phyloP scores from a whole-genome alignment of 1,140 invertebrate species.

The Drosophila takahashii region DNA sequence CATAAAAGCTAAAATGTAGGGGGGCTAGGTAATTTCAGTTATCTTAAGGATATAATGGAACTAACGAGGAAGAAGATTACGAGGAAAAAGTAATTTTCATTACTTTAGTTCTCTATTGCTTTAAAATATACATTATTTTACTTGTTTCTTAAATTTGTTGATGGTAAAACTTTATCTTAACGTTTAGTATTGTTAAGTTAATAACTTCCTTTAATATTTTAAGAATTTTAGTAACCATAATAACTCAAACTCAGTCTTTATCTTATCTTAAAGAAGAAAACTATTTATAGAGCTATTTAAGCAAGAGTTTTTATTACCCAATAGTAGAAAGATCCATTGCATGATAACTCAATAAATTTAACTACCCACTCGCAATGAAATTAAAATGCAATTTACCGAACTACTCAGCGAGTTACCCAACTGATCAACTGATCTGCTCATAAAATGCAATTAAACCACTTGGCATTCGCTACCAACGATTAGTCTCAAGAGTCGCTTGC shows the following conservation, averaged over 20 bases:
- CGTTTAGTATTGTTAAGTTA: background rate
- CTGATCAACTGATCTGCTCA: background rate
- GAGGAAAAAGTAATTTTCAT: background rate
- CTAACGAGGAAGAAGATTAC: conserved; percentile 21
- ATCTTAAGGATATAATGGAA: conserved; percentile 45
- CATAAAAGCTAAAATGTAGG: conserved; percentile 28
- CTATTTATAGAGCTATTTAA: too few species aligned
- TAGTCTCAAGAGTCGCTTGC: conserved; percentile 5
- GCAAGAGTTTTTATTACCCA: background rate
- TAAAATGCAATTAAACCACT: conserved; percentile 4
- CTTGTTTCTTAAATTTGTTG: too few species aligned
- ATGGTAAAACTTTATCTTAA: too few species aligned
- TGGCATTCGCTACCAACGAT: conserved; percentile 11
- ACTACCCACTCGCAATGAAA: background rate
- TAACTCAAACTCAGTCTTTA: too few species aligned
- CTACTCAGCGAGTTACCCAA: background rate
- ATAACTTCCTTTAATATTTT: background rate
- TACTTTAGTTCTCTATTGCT: background rate
- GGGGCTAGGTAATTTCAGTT: conserved; percentile 46
- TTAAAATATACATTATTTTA: too few species aligned
- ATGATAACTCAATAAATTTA: background rate
- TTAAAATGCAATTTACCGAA: background rate
- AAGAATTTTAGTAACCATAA: background rate
- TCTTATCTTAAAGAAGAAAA: too few species aligned
- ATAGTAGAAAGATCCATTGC: background rate